Evolutionary conservation across 2,797 vertebrate genomes (phyloP), one percentile per base, ranked within the genome.

Genomic region (Sphenodon punctatus): DNA sequence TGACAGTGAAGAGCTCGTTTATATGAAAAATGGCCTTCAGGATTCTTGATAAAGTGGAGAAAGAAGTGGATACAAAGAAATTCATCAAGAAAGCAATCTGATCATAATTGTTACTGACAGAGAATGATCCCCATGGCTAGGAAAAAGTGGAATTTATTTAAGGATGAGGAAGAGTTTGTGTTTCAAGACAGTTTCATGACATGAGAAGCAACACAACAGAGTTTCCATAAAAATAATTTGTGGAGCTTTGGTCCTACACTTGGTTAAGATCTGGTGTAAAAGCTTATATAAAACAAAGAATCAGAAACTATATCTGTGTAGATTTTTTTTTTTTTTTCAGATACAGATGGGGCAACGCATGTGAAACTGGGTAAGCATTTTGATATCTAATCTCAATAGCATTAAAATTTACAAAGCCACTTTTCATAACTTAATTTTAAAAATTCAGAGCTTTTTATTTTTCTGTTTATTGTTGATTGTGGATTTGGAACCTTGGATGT

Each of bases 21-120:
- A 58, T 71, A 65, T 45, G 82, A 88, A 85, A 90, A 86, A 80
- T 8, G 75, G 72, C 68, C 73, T 68, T 91, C 82, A 73, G 66
- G 67, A 86, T 61, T 60, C 41, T 19, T 72, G 75, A 60, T 5
- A 53, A 67, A 69, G 67, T 85, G 53, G 34, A 59, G 20, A 43
- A 20, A 66, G 8, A 34, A 80, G 67, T 3, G 77, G 55, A 74
- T 34, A 75, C 25, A 86, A 73, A 85, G 45, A 74, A 83, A 87
- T 89, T 77, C 73, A 69, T 76, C 49, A 78, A 80, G 32, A 67
- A 69, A 79, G 58, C 45, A 70, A 65, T 10, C 1, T 10, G 42
- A 80, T 66, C 59, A 69, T 80, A 75, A 17, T 67, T 77, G 48
- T 25, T 49, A 51, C 34, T 76, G 58, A 27, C 59, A 75, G 34